Conservation (phyloP, 2,113 vertebrate genomes). For the Danio rerio region DNA sequence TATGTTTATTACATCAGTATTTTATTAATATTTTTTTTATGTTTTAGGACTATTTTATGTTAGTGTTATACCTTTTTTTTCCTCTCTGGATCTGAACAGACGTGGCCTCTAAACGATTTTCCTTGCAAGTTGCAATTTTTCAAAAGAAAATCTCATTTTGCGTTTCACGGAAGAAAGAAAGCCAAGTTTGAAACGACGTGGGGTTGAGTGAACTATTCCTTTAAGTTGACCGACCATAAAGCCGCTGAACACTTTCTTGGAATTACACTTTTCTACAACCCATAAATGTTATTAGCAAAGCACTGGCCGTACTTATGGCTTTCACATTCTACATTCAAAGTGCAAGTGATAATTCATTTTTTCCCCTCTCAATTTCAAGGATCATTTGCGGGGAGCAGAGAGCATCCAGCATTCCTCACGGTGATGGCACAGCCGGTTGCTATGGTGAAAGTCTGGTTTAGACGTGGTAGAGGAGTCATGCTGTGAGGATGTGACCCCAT, state of each 20-base stretch:
- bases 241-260: conserved; percentile 3
- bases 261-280: conserved; percentile 45
- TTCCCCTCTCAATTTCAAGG: conserved; percentile 79
- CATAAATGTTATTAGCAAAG: conserved; percentile 49
- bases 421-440: conserved; percentile 48
- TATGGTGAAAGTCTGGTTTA: conserved; percentile 44
- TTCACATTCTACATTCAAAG: conserved; percentile 71
- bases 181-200: background rate
- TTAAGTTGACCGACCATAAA: conserved; percentile 16
- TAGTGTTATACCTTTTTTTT: background rate
- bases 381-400: conserved; percentile 70
- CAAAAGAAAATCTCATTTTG: background rate
- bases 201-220: background rate
- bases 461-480: conserved; percentile 33
- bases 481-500: conserved; percentile 16
- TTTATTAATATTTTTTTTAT: background rate
- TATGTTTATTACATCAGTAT: too few species aligned
- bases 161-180: background rate
- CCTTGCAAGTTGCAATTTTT: background rate
- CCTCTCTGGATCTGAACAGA: background rate
- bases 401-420: conserved; percentile 43
- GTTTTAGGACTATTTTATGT: background rate
- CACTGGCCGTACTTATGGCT: conserved; percentile 61
- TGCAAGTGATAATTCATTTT: conserved; percentile 64
- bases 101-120: background rate